Conservation (phyloP, 2,113 vertebrate species). For the Bufo bufo region DNA sequence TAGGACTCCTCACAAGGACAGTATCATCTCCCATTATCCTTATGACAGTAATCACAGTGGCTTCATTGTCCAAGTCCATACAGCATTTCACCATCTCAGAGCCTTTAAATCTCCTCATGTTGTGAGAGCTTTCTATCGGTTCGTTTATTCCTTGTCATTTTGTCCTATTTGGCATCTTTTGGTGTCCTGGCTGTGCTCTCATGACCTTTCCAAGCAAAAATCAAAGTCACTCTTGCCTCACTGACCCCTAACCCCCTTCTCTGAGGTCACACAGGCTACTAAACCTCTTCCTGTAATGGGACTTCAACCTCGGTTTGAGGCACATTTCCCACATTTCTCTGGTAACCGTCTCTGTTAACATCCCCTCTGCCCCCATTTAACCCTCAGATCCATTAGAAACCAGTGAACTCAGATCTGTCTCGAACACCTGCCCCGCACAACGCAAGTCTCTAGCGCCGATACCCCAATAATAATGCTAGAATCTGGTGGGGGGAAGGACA, state of each 20-base stretch:
- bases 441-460: neutral
- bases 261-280: constrained; percentile 21
- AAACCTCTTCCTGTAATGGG: constrained; percentile 26
- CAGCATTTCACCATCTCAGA: no score
- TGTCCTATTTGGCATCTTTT: neutral
- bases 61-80: neutral
- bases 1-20: neutral
- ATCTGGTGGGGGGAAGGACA: no score
- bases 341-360: constrained; percentile 61
- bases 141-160: neutral
- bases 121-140: neutral
- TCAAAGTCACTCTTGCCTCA: constrained; percentile 36
- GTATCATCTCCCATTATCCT: no score
- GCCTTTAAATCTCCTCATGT: neutral
- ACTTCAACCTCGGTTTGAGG: constrained; percentile 59
- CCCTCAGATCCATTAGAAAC: constrained; percentile 7
- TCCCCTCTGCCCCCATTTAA: constrained; percentile 64
- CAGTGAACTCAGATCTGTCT: neutral
- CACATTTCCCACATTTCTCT: constrained; percentile 64
- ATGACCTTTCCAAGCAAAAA: constrained; percentile 25
- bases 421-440: neutral
- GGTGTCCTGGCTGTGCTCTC: neutral
- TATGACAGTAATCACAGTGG: neutral
- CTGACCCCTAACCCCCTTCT: constrained; percentile 25
- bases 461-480: neutral